Base-by-base conservation (phyloP, 1,140 invertebrate genomes). In the Andrena cerasifolii region DNA sequence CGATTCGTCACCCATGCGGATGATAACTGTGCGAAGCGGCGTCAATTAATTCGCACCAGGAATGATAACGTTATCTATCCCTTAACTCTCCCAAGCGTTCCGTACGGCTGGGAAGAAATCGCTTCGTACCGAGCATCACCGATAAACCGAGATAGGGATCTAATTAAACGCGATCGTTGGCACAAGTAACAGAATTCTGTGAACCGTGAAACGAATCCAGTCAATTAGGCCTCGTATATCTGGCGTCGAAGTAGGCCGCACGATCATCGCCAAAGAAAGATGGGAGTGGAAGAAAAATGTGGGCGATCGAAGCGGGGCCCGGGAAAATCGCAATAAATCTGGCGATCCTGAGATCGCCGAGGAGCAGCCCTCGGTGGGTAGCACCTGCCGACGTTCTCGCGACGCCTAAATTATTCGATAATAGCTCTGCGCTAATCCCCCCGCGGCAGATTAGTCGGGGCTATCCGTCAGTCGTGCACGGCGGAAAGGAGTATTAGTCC, bases 401-500 rank as follows among this genome's bases (percentile, higher is more conserved):
- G 59, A 63, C 49, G 56, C 54, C 72, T 75, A 80, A 80, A 62
- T 68, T 83, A 84, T 84, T 78, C 56, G 61, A 53, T 74, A 84
- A 84, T 78, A 80, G 75, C 51, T 31, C 43, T 26, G 21, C 26
- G 53, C 33, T 75, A 75, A 79, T 79, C 71, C 62, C 54, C 54
- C 56, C 67, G 58, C 66, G 56, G 74, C 78, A 77, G 31, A 62
- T 78, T 83, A 70, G 68, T 54, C 33, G 58, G 2, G 61, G 70
- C 67, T 75, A 81, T 80, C 77, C 63, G 73, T 84, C 78, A 83
- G 79, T 71, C 53, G 66, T 72, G 58, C 21, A 21, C 10, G 62
- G 43, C 49, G 68, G 40, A 87, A 82, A 70, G 72, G 74, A 72
- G 63, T 85, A 85, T 87, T 85, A 87, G 70, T 85, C 73, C 79